Evolutionary conservation across 2,888 invertebrate species (phyloP), one percentile per base, ranked within the genome.

Genomic region (Orthonychiurus folsomi): DNA sequence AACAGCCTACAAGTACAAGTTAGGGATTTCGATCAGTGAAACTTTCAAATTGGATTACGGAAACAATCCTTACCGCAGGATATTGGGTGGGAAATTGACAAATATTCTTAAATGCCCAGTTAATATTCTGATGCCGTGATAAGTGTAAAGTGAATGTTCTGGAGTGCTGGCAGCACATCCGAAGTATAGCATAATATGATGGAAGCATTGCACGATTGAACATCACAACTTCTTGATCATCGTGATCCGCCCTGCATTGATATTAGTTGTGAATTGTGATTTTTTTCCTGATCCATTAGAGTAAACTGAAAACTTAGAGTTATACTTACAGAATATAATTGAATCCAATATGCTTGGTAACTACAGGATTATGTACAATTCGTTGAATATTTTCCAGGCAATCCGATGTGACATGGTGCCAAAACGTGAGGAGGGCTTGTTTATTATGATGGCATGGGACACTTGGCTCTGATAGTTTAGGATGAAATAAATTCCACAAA

Each of bases 51-150:
- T n/a, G n/a, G n/a, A n/a, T n/a, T n/a, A n/a, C n/a, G n/a, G n/a
- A n/a, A 59, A 25, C 50, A 47, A 27, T n/a, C 75, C 76, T 78
- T 76, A 83, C 86, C 67, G 85, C 85, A 21, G 90, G 87, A 80
- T 95, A 95, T 73, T 94, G 88, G 24, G 91, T 91, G 3, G 93
- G 91, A 79, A 93, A 93, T n/a, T 93, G 93, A 37, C 93, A 91
- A 69, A 95, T 93, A 78, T 94, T 94, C 75, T 93, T 88, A 78
- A 94, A 94, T 26, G 94, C 94, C 94, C 94, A 95, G 76, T 92
- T 91, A 53, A 95, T 84, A 80, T 95, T 95, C 79, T 94, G 93
- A 79, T 95, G 94, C 71, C 87, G 86, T 0, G 93, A 90, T 62
- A 95, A 81, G 74, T 89, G 86, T 60, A 92, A 83, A 3, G 93